Evolutionary conservation across 2,113 vertebrate genomes (phyloP), one percentile per base, ranked within the genome.

Genomic region (Gavialis gangeticus): DNA sequence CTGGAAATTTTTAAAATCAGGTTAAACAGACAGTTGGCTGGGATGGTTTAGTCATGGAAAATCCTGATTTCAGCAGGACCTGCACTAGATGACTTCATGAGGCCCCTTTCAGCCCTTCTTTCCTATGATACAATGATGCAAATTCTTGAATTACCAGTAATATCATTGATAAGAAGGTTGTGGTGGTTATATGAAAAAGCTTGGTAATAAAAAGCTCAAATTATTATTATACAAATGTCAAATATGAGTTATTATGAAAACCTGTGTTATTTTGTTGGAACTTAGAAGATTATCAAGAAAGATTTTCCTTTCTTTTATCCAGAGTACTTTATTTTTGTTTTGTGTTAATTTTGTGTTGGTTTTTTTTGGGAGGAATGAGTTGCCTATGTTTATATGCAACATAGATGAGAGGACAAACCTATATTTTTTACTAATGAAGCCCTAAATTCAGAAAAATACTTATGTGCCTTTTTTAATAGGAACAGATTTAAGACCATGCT

Each of bases 181-280:
- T 79, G 63, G 22, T 88, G 14, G 5, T 4, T 77, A 79, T 64
- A 94, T 18, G 2, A 97, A 46, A 46, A 92, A 84, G 75, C 62
- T 59, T 15, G 73, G 46, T 66, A 94, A 93, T 89, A 84, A 89
- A 94, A 85, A 78, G 19, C 25, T 84, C 92, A 28, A 95, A 76
- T 96, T 96, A 91, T 94, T 97, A 90, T 79, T 87, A 96, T 16
- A 87, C 54, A 81, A 84, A n/a, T 76, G 59, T 83, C 67, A 89
- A 73, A 85, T 85, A 34, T 79, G 22, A 34, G 46, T 37, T 71
- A 71, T 71, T 24, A 9, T 37, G 15, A 37, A 46, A 46, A 12
- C 5, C 12, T 37, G 6, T 12, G 3, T 17, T 69, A 34, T 73
- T 46, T 10, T 22, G 24, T 9, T 46, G 46, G 69, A 11, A 73